Evolutionary conservation across 2,113 vertebrate genomes (phyloP).

Genomic region (Hiodon alosoides): DNA sequence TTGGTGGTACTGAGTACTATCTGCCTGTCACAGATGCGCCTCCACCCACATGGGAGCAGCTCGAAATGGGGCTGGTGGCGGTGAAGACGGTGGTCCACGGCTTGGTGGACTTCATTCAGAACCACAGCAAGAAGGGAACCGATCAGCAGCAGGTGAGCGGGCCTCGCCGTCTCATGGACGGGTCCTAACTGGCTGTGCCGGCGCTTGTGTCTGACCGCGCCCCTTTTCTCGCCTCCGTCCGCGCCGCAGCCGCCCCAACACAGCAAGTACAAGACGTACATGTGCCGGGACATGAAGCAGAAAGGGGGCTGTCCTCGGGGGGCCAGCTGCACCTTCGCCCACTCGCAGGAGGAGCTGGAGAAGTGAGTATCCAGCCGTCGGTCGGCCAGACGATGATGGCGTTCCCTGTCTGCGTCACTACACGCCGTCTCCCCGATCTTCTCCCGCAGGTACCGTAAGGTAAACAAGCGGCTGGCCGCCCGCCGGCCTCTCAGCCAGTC

Average conservation of each 20-base stretch:
- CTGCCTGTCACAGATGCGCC: slow-evolving; percentile 74
- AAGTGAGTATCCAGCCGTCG: slow-evolving; percentile 70
- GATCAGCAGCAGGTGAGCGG: slow-evolving; percentile 87
- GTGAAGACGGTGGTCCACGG: slow-evolving; percentile 96
- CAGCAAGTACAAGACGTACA: slow-evolving; percentile 98
- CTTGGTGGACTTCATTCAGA: slow-evolving; percentile 96
- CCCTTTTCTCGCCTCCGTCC: not conserved
- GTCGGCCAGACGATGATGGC: not conserved
- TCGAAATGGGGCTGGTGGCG: slow-evolving; percentile 93
- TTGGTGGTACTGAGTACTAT: slow-evolving; percentile 2
- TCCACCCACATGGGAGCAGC: slow-evolving; percentile 92
- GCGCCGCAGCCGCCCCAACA: slow-evolving; percentile 83
- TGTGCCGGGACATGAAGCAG: slow-evolving; percentile 98
- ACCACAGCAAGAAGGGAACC: slow-evolving; percentile 97
- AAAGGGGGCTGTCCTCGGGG: slow-evolving; percentile 94
- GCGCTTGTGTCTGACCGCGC: not conserved
- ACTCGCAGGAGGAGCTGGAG: slow-evolving; percentile 96
- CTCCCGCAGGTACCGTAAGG: slow-evolving; percentile 83
- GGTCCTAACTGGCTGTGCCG: not conserved
- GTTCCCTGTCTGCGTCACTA: not conserved
- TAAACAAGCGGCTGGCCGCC: slow-evolving; percentile 90
- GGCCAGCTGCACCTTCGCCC: slow-evolving; percentile 95
- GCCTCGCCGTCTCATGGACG: not conserved
- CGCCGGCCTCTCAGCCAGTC: slow-evolving; percentile 78
- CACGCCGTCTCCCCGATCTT: not conserved